Conservation (phyloP, 2,888 invertebrate genomes). For the Papilio elwesi region DNA sequence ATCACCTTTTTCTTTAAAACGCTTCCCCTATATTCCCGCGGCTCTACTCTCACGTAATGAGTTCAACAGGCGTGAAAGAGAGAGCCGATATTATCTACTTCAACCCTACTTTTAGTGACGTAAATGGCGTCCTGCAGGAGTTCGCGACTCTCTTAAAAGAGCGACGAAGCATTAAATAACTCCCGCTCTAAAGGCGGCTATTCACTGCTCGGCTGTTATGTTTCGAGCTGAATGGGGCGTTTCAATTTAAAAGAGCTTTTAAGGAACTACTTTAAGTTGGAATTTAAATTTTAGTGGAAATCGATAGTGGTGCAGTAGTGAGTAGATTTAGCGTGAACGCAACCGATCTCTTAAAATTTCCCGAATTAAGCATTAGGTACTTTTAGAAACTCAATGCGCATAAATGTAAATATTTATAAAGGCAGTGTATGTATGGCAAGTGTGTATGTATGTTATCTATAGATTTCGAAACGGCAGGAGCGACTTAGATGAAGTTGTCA, state of each 20-base stretch:
- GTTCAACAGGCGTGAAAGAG: conserved; percentile 58
- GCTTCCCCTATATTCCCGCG: conserved; percentile 27
- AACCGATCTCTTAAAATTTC: background rate
- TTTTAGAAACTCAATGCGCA: background rate
- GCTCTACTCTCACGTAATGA: conserved; percentile 48
- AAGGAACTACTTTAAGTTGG: conserved; percentile 24
- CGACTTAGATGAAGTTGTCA: no score
- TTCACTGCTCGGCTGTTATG: conserved; percentile 58
- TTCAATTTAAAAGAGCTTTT: conserved; percentile 41
- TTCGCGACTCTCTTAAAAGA: conserved; percentile 65
- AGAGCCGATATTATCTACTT: conserved; percentile 56
- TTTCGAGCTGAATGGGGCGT: conserved; percentile 44
- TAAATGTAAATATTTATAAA: background rate
- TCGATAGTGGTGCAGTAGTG: background rate
- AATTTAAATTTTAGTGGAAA: conserved; percentile 33
- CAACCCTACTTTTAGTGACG: conserved; percentile 65
- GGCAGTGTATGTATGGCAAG: no score
- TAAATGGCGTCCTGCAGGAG: conserved; percentile 65
- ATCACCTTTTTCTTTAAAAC: conserved; percentile 36
- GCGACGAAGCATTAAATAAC: conserved; percentile 77
- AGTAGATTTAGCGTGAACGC: background rate
- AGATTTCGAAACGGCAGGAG: no score
- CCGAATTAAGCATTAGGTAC: background rate
- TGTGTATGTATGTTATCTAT: no score
- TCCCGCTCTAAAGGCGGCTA: conserved; percentile 58